A percentile compares a stretch with the other conserved stretches of the same genome.
These are phyloP conservation scores for Podocnemis expansa DNA, from an alignment of 2,113 vertebrate species.

Conservation along the genomic window DNA sequence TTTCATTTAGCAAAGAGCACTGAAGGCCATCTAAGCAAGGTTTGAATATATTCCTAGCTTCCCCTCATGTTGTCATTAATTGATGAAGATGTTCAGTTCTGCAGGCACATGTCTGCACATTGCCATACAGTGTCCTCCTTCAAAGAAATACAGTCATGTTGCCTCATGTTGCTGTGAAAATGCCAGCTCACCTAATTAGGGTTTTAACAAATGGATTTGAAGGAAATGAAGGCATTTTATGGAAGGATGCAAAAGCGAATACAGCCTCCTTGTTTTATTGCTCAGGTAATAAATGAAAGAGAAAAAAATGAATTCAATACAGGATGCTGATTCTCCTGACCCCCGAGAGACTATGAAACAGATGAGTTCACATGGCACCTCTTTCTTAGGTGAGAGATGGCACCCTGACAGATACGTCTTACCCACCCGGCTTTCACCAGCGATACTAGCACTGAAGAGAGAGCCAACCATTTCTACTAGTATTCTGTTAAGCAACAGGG, in stretches of 20 bases:
- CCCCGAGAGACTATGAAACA: not conserved
- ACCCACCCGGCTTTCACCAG: not conserved
- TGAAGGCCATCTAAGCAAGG: not conserved
- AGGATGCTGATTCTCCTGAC: not conserved
- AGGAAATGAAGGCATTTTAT: not conserved
- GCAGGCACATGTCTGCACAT: not conserved
- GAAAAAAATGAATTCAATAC: not conserved
- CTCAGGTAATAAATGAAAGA: not conserved
- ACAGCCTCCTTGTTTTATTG: not conserved
- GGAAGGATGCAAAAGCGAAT: not conserved
- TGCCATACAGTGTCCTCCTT: not conserved
- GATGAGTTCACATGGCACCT: not conserved
- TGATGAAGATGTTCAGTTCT: not conserved
- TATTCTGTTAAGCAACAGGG: not conserved
- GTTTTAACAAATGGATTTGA: not conserved
- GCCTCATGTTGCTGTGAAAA: not conserved
- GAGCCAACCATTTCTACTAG: not conserved
- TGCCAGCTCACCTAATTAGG: too few relatives aligned
- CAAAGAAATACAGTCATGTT: not conserved
- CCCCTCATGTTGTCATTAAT: not conserved
- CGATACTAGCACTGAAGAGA: not conserved
- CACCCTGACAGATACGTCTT: not conserved
- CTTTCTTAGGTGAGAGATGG: not conserved
- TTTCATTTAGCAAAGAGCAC: not conserved
- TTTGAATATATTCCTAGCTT: not conserved